Conservation (phyloP, 2,797 vertebrate species). For the Bothrops alternatus region DNA sequence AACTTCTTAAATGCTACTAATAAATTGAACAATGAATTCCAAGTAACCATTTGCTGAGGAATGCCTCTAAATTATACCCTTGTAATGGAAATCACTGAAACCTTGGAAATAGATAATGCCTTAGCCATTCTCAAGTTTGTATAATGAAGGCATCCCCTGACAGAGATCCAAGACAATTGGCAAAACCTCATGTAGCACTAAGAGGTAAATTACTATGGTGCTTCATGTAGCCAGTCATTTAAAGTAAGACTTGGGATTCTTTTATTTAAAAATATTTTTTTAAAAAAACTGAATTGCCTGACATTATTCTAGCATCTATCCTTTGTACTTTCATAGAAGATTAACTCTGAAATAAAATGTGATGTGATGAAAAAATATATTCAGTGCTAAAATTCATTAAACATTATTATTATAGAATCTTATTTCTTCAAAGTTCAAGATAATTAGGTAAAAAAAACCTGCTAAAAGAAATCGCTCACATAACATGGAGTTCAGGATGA, state of each 20-base stretch:
- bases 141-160: slow-evolving; percentile 13
- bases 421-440: neutral
- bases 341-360: slow-evolving; percentile 15
- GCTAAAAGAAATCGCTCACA: neutral
- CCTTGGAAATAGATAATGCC: slow-evolving; percentile 46
- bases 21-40: neutral
- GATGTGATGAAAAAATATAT: slow-evolving; percentile 33
- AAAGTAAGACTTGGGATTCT: slow-evolving; percentile 38
- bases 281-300: slow-evolving; percentile 38
- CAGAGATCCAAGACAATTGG: slow-evolving; percentile 34
- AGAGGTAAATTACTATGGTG: slow-evolving; percentile 45
- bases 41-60: neutral
- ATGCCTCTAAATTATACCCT: neutral
- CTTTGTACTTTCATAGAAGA: slow-evolving; percentile 11
- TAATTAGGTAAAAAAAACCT: neutral
- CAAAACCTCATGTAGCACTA: slow-evolving; percentile 46
- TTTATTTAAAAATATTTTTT: slow-evolving; percentile 27
- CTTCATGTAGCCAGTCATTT: slow-evolving; percentile 53
- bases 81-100: slow-evolving; percentile 32
- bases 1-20: neutral
- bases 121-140: slow-evolving; percentile 41
- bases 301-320: slow-evolving; percentile 36
- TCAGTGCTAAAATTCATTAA: neutral
- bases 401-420: neutral
- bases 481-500: neutral